phyloP scores from a whole-genome alignment of 2,888 invertebrate genomes.

The Drosophila meridionalis region DNA sequence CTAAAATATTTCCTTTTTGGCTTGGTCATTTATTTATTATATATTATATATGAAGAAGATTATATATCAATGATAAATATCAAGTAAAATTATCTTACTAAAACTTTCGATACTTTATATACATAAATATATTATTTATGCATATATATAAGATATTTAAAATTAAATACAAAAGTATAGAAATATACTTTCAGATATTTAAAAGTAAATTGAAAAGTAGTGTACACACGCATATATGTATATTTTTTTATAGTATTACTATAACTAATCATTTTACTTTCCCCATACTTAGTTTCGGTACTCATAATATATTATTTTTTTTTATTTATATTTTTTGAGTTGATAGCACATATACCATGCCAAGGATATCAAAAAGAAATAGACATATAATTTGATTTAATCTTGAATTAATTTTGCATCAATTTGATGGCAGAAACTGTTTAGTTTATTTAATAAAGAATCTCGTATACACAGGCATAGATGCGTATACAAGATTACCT shows the following conservation, averaged over 20 bases:
- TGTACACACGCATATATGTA: not conserved
- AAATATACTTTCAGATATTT: not conserved
- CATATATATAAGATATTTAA: not conserved
- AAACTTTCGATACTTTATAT: not conserved
- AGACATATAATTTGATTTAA: not conserved
- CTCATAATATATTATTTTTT: not conserved
- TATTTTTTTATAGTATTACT: not conserved
- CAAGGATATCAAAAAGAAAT: not conserved
- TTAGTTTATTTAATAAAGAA: not conserved
- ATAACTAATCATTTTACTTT: not conserved
- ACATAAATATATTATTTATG: not conserved
- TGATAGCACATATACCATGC: not conserved
- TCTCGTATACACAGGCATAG: not conserved
- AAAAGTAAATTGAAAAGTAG: not conserved
- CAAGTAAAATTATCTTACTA: not conserved
- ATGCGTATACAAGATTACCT: not conserved
- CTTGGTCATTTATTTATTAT: not conserved
- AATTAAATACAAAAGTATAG: not conserved
- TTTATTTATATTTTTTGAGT: not conserved
- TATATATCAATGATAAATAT: not conserved
- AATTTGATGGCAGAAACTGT: not conserved
- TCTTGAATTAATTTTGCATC: not conserved
- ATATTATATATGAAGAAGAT: not conserved
- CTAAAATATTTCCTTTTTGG: not conserved
- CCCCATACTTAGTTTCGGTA: not conserved